Evolutionary conservation across 2,888 invertebrate genomes (phyloP).

Genomic region (Andrena dorsata): DNA sequence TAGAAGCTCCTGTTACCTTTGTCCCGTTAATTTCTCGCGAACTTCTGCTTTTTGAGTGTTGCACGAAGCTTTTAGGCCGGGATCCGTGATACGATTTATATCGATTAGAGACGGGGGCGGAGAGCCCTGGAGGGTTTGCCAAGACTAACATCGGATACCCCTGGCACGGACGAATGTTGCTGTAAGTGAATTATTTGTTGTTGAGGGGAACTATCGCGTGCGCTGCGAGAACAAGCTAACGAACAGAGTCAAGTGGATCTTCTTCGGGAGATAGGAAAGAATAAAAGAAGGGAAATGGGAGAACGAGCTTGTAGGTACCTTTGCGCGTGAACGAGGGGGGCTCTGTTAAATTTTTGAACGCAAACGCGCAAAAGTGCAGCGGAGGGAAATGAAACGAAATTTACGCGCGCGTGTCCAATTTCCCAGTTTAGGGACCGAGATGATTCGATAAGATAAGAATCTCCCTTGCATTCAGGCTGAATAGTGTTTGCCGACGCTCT

Average conservation of each 20-base stretch:
- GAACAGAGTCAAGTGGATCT: neutral
- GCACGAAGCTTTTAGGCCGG: constrained; percentile 3
- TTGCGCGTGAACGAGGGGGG: neutral
- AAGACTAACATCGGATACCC: constrained; percentile 22
- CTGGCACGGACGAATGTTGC: constrained; percentile 22
- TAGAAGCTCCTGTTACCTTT: neutral
- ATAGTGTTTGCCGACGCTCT: constrained; percentile 57
- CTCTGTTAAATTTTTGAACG: constrained; percentile 8
- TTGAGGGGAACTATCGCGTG: neutral
- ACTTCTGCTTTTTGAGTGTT: neutral
- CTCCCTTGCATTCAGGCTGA: constrained; percentile 43
- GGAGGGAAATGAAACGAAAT: constrained; percentile 36
- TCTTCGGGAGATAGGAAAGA: too few relatives aligned
- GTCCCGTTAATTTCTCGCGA: neutral
- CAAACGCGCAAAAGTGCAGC: neutral
- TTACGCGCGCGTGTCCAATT: constrained; percentile 44
- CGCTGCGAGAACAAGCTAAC: neutral
- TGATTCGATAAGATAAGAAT: constrained; percentile 55
- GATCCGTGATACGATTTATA: constrained; percentile 63
- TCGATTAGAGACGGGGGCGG: constrained; percentile 53
- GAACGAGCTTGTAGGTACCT: too few relatives aligned
- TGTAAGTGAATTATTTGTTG: constrained; percentile 50
- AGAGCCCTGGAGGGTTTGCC: constrained; percentile 22
- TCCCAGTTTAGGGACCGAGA: constrained; percentile 52
- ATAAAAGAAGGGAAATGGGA: neutral